Evolutionary conservation across 1,140 invertebrate genomes (phyloP).

Genomic region (Akabosia matsudoensis): DNA sequence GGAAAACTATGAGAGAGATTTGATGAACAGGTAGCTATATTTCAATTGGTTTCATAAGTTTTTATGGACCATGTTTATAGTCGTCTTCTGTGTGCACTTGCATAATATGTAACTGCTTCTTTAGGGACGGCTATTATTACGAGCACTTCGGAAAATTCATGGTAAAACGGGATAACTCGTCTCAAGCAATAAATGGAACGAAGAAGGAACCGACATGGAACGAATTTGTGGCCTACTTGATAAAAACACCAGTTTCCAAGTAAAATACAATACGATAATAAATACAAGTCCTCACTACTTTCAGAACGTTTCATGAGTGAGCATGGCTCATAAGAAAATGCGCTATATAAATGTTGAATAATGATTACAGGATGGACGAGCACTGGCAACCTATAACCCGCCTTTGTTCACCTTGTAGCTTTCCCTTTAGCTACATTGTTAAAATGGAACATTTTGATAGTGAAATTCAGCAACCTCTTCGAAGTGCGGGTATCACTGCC

Average conservation of each 20-base stretch:
- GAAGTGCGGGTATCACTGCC: conserved; percentile 13
- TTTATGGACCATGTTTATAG: background rate
- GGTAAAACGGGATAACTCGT: background rate
- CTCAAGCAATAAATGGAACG: background rate
- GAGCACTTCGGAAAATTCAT: conserved; percentile 42
- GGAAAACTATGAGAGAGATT: conserved; percentile 57
- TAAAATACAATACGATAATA: conserved; percentile 18
- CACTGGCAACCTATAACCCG: conserved; percentile 83
- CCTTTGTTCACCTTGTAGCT: conserved; percentile 80
- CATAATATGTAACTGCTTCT: background rate
- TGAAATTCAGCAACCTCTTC: conserved; percentile 40
- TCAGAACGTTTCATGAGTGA: background rate
- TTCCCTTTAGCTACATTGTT: conserved; percentile 61
- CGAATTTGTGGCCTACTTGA: conserved; percentile 55
- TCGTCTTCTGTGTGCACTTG: background rate
- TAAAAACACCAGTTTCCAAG: conserved; percentile 44
- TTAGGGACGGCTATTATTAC: conserved; percentile 44
- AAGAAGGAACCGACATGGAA: conserved; percentile 52
- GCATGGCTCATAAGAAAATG: too few species aligned
- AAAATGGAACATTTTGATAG: conserved; percentile 44
- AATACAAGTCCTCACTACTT: background rate
- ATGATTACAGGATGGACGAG: conserved; percentile 69
- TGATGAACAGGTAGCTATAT: conserved; percentile 33
- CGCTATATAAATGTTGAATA: background rate
- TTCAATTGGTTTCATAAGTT: background rate